These are phyloP conservation scores for Pachyseris speciosa DNA, from an alignment of 64 coral and sea anemone species.

Conservation along the genomic window DNA sequence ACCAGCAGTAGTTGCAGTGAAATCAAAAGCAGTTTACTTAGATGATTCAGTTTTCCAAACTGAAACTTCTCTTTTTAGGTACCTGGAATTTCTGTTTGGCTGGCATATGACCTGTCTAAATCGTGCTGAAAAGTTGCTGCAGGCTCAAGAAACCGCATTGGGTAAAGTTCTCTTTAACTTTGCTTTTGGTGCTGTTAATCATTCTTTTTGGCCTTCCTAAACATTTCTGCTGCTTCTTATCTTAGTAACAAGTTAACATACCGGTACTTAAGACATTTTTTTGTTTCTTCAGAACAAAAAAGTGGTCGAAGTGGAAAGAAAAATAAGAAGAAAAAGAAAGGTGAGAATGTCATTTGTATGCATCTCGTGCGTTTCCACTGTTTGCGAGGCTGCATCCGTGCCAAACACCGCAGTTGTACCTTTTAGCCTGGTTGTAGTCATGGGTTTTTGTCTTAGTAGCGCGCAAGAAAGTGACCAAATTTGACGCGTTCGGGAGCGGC, in stretches of 20 bases:
- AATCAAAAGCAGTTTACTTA: too few relatives aligned
- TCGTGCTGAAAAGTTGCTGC: conserved; percentile 89
- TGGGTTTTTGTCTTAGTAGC: too few relatives aligned
- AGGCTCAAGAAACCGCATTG: conserved; percentile 88
- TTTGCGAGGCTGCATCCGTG: too few relatives aligned
- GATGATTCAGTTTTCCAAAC: too few relatives aligned
- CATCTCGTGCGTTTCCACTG: too few relatives aligned
- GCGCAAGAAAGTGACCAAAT: too few relatives aligned
- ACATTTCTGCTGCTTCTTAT: background rate
- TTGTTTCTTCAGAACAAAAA: conserved; percentile 79
- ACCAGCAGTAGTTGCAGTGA: too few relatives aligned
- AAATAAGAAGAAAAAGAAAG: conserved; percentile 99
- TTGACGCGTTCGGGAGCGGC: too few relatives aligned
- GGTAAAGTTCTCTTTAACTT: conserved; percentile 19
- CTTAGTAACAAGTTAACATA: too few relatives aligned
- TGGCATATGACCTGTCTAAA: conserved; percentile 98
- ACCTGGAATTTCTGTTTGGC: conserved; percentile 96
- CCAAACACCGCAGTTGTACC: too few relatives aligned
- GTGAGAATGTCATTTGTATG: too few relatives aligned
- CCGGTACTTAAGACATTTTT: background rate
- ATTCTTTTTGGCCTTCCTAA: background rate
- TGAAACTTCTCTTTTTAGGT: conserved; percentile 60
- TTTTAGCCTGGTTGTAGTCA: too few relatives aligned
- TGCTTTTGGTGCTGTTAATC: background rate
- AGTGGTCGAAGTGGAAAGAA: conserved; percentile 98